Evolutionary conservation across 2,113 vertebrate genomes (phyloP), one percentile per base, ranked within the genome.

Genomic region (Toxotes chatareus): DNA sequence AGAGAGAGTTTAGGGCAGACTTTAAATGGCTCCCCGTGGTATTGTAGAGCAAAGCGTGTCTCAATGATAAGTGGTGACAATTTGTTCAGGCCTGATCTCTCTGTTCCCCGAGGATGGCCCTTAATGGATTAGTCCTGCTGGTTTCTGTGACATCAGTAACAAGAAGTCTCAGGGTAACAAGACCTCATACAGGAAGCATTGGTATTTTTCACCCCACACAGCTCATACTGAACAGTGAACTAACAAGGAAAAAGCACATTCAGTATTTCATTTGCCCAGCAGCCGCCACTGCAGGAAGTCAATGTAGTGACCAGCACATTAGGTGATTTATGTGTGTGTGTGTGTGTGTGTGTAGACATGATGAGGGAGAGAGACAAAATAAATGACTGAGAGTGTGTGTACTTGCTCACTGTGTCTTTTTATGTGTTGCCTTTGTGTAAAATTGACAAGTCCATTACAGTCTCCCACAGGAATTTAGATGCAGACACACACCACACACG

Each of bases 91-190:
- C 67, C 76, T 79, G 74, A 86, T 86, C 82, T 57, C 61, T 36
- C 31, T 12, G 63, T 65, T 82, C 86, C 77, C 71, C 0, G 12
- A 77, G 79, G 79, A 85, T 5, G 64, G 40, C 21, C 40, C 63
- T 80, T 88, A 88, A 89, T 83, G 76, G 79, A 88, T 91, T 72
- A 73, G 75, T 76, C 65, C 79, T 85, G 84, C 82, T 86, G 53
- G 63, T 86, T 84, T 83, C 80, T 3, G 1, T 63, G 84, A 88
- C 73, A 80, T 23, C n/a, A 21, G 64, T 81, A 68, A 84, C 74
- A 73, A 77, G 40, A 79, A 27, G 51, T 72, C 79, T 68, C 69
- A 65, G 44, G 55, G 40, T 71, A 88, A 67, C 51, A 27, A 68
- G 51, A 57, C 59, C 49, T 34, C 42, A 42, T 27, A 84, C 57